Conservation (phyloP, 2,797 vertebrate genomes). For the Pipistrellus pipistrellus region DNA sequence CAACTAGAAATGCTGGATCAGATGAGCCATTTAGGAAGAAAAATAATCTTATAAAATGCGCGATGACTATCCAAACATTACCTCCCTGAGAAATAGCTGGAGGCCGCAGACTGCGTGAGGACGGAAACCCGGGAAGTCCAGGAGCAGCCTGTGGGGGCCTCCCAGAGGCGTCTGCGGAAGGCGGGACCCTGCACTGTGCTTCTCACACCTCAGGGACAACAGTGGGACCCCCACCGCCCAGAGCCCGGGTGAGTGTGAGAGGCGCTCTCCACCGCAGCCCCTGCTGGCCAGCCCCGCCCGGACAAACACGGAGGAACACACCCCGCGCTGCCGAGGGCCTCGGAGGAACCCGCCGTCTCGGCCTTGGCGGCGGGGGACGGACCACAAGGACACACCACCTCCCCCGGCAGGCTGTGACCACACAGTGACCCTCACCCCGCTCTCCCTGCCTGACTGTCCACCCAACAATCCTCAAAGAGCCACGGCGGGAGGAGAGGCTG, state of each 20-base stretch:
- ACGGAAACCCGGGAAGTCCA: conserved; percentile 2
- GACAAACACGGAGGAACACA: neutral
- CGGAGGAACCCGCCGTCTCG: neutral
- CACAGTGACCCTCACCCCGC: neutral
- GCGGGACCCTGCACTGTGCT: neutral
- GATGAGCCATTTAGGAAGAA: neutral
- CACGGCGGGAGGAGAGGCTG: neutral
- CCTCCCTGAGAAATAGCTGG: neutral
- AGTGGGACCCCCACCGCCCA: neutral
- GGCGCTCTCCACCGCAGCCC: no score
- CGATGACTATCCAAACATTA: neutral
- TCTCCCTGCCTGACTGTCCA: neutral
- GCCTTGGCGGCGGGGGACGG: neutral
- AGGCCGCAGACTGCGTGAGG: neutral
- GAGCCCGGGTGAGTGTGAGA: neutral
- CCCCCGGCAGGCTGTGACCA: neutral
- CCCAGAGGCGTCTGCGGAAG: neutral
- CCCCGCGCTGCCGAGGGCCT: neutral
- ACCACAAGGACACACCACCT: neutral
- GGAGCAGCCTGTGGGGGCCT: neutral
- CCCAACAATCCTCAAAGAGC: neutral
- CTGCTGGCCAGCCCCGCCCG: neutral
- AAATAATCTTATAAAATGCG: conserved; percentile 10
- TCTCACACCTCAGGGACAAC: neutral
- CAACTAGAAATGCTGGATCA: neutral